Evolutionary conservation across 2,888 invertebrate species (phyloP), one percentile per base, ranked within the genome.

Genomic region (Habroteleia sp.): DNA sequence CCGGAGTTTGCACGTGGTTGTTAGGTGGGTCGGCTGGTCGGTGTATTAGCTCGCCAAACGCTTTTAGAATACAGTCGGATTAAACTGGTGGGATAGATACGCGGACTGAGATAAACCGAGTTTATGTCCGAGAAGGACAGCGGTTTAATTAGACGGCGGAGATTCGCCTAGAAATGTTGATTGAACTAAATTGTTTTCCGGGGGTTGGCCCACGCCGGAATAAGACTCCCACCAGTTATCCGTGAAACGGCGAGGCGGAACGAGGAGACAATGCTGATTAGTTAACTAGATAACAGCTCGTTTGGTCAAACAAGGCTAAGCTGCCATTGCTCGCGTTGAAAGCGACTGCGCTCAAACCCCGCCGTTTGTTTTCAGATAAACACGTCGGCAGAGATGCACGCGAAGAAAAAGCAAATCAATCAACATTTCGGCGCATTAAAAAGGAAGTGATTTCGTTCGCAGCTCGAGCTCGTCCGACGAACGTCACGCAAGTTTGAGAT

Each of bases 181-280:
- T 88, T 88, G 88, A 87, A 86, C 88, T 87, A 88, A 88, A 88
- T 88, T 88, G 88, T 88, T 87, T 86, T 84, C 85, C 69, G 76
- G 71, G 69, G 77, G 75, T 58, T 52, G 77, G 75, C 69, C 69
- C 68, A 52, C 65, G 72, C 65, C 68, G 77, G 68, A 72, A 77
- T 77, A 54, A 71, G 75, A 63, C 69, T 72, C 46, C 77, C 71
- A 69, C 76, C 73, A 54, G 77, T 73, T 79, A 71, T 75, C 76
- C 76, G 72, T 52, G 68, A 71, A 31, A 27, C n/a, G 56, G 42
- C 29, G 3, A 63, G 74, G 78, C 76, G 79, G 62, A 77, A 74
- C 73, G 78, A 76, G 80, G 73, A 80, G 85, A 87, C 87, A 87
- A 87, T 87, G 86, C 87, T 82, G 87, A 87, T 87, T 84, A 82